Evolutionary conservation across 2,888 invertebrate genomes (phyloP), one percentile per base, ranked within the genome.

Genomic region (Branchipolynoe longqiensis): DNA sequence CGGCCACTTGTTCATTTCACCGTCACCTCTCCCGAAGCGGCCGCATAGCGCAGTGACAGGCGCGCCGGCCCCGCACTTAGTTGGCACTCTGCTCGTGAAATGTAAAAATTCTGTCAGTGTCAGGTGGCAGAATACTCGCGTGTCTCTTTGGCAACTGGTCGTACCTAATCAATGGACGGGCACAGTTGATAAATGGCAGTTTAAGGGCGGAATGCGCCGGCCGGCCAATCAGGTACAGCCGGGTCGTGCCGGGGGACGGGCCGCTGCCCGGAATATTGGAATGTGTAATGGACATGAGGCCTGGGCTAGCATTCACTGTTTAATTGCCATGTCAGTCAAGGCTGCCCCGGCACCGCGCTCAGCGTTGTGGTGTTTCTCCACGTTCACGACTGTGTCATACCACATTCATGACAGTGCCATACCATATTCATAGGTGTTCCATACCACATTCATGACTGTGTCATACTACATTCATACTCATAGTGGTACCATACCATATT

Each of bases 241-340:
- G 28, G 28, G 62, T 62, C 62, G 25, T 31, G 28, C 18, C 25
- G 62, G 62, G 25, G 31, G 62, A 25, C n/a, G 62, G 31, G 25
- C n/a, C 14, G 14, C 25, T 12, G n/a, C n/a, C n/a, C 8, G 48
- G 48, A 18, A 48, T 48, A 48, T 8, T 18, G 48, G 36, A 69
- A 69, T 69, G 69, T 69, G 69, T 69, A 69, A 69, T 69, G 69
- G 69, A 69, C 36, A 69, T 31, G 6, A 38, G 69, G 8, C 12
- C 22, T 33, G 22, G 22, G 69, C 22, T 33, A 69, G 38, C 38
- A 69, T 69, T 33, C 69, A 69, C 36, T 69, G 36, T 69, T 33
- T 69, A 69, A 69, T 69, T 69, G 69, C 69, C 12, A 69, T 69
- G 69, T 69, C 69, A 69, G 69, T 69, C 69, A 69, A 69, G 25